Base-by-base conservation (phyloP, 2,113 vertebrate species). In the Eonycteris spelaea region DNA sequence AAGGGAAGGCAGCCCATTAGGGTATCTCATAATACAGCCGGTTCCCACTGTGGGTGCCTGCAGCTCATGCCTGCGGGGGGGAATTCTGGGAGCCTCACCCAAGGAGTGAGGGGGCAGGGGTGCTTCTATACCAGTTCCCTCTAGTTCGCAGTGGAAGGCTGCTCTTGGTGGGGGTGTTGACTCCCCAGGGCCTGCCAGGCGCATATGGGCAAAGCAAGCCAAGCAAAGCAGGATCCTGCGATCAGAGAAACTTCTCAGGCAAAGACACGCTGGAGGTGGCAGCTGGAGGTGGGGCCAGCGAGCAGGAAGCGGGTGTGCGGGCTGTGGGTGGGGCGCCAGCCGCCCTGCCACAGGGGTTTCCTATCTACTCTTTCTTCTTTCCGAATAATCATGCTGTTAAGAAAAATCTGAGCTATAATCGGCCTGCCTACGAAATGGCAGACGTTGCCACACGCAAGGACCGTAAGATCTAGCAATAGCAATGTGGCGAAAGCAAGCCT, bases 41-140 rank as follows among this genome's bases (percentile, higher is more conserved):
- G 63, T 8, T 22, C 2, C 65, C 2, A 0, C 53, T 0, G 2
- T 3, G n/a, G 59, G 24, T 26, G 2, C 0, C 18, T 1, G 51
- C 40, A 6, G 68, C 57, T 93, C 28, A 63, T 0, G 28, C 55
- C 10, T 1, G 10, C 35, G 18, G 43, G 9, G 9, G 38, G 48
- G 55, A 22, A 9, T 3, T 16, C 77, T n/a, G 57, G 71, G 48
- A 67, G 45, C 73, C 74, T 45, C 51, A 6, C 28, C n/a, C 24
- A 6, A 16, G 67, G 45, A n/a, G 21, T 3, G 26, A 61, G 38
- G 61, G 53, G 43, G 19, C 48, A 0, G 15, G 48, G 3, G 7
- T 14, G 3, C 73, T 26, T 9, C 15, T 1, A 63, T 45, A n/a
- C 67, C 35, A 24, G 1, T 61, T 26, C 21, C 21, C 53, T 10